Conservation (phyloP, 2,888 invertebrate genomes). For the Pristionchus mayeri region DNA sequence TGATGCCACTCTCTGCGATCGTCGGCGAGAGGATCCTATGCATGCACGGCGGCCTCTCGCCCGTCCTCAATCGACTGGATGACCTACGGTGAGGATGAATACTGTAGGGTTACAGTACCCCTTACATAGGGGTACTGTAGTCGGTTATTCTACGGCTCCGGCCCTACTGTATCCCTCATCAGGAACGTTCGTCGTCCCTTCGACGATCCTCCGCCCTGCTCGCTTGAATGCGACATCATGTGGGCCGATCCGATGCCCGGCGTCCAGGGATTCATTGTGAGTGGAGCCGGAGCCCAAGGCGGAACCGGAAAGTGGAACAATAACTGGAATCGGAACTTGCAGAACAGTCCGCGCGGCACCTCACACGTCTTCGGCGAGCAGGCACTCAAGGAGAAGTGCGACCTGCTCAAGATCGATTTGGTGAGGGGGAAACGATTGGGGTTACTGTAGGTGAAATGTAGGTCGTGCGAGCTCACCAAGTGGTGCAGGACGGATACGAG, state of each 20-base stretch:
- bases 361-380: conserved; percentile 46
- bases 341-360: conserved; percentile 37
- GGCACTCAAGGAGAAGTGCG: conserved; percentile 47
- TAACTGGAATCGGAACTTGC: background rate
- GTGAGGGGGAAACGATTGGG: background rate
- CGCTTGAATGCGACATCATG: conserved; percentile 60
- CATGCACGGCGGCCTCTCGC: conserved; percentile 65
- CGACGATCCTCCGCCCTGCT: conserved; percentile 38
- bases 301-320: conserved; percentile 71
- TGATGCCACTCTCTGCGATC: conserved; percentile 78
- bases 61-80: conserved; percentile 11
- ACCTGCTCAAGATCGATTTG: conserved; percentile 40
- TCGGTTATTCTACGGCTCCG: too few species aligned
- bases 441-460: background rate
- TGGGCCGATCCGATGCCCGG: conserved; percentile 59
- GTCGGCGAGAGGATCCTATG: conserved; percentile 80
- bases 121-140: background rate
- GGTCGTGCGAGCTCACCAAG: conserved; percentile 80
- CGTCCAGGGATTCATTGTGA: conserved; percentile 50
- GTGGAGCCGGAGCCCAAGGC: conserved; percentile 79
- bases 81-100: conserved; percentile 29
- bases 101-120: too few species aligned
- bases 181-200: conserved; percentile 29
- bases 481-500: conserved; percentile 70
- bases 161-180: background rate